Evolutionary conservation across 2,797 vertebrate genomes (phyloP), one percentile per base, ranked within the genome.

Genomic region (Pelochelys cantorii): DNA sequence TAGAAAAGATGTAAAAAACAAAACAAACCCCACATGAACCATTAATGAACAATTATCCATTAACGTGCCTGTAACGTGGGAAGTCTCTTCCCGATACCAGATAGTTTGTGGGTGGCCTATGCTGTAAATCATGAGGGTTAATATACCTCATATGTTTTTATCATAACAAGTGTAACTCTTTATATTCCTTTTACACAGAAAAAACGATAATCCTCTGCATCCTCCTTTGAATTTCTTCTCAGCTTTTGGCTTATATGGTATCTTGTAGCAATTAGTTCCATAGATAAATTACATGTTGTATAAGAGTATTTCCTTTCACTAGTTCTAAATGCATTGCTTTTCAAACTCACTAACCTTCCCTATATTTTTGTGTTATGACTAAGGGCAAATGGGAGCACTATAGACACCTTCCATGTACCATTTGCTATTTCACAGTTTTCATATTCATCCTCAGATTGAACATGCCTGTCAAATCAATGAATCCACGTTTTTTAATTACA

Each of bases 1-100:
- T 99, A 97, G 85, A 98, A 98, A 97, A 95, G 92, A 95, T 97
- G 96, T 97, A 97, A 97, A 57, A 89, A 78, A 62, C 7, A 79
- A 97, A 97, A 59, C 87, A 77, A 59, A 79, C 15, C 2, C 17
- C n/a, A 83, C 31, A 80, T 54, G 85, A 97, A 97, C 97, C 25
- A 85, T 79, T 31, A 54, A 90, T 22, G 34, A 89, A 85, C 20
- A 75, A 65, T n/a, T 42, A 37, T 78, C 83, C 68, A 92, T 37
- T 53, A 87, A 48, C 5, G n/a, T 27, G 7, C 53, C 84, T 82
- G 53, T 54, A 54, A 59, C 83, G 71, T 9, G 65, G 31, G 22
- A 31, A 78, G 53, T 29, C 12, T n/a, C 60, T 78, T 85, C 20
- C 23, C 34, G 83, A 85, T 37, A 20, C 2, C 62, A 60, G n/a